Evolutionary conservation across 2,797 vertebrate genomes (phyloP).

Genomic region (Karalla daura): DNA sequence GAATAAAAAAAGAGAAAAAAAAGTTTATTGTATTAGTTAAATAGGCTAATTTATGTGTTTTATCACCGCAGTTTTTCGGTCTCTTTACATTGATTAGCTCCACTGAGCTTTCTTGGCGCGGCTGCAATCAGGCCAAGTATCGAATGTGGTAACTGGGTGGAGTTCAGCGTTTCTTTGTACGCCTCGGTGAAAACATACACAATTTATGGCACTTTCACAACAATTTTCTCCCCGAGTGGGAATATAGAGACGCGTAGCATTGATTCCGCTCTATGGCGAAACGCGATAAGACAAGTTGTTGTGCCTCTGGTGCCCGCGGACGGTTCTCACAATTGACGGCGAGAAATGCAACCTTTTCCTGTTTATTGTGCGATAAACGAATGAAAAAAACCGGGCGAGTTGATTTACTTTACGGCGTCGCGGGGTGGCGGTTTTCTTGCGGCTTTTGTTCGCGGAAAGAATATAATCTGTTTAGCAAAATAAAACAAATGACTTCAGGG

Average conservation of each 20-base stretch:
- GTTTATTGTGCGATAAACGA: constrained; percentile 79
- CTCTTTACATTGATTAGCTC: background rate
- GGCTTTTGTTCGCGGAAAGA: constrained; percentile 79
- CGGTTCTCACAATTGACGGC: constrained; percentile 79
- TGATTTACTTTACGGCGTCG: constrained; percentile 43
- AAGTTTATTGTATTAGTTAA: background rate
- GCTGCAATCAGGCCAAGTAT: background rate
- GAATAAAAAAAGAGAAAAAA: constrained; percentile 35
- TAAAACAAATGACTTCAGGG: constrained; percentile 79
- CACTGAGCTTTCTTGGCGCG: background rate
- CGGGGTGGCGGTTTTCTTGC: constrained; percentile 55
- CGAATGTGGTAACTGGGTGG: constrained; percentile 34
- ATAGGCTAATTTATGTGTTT: background rate
- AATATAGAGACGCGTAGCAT: constrained; percentile 40
- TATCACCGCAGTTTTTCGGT: background rate
- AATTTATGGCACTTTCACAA: constrained; percentile 38
- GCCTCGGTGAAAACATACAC: constrained; percentile 24
- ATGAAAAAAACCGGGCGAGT: constrained; percentile 51
- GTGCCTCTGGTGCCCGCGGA: constrained; percentile 46
- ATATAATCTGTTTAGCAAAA: constrained; percentile 71
- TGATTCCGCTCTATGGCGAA: constrained; percentile 55
- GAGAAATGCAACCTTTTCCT: constrained; percentile 75
- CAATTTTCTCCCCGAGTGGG: constrained; percentile 30
- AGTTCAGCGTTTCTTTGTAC: constrained; percentile 24
- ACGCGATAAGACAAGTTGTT: constrained; percentile 71